phyloP scores from a whole-genome alignment of 2,888 invertebrate species.

The Brachyopa scutellaris region DNA sequence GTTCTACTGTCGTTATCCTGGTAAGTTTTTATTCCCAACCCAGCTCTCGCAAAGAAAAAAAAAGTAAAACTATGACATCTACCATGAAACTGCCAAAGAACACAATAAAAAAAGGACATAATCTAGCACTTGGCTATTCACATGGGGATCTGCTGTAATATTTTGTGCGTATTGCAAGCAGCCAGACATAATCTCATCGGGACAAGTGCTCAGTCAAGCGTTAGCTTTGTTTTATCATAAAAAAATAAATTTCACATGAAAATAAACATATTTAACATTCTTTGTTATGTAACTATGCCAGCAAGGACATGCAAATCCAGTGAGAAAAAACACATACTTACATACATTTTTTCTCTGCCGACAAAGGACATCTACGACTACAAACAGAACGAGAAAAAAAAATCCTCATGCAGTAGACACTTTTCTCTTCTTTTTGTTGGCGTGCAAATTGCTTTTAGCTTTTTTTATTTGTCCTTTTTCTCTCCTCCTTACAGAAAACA shows the following conservation, averaged over 20 bases:
- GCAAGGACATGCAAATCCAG: conserved; percentile 47
- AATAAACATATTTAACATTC: conserved; percentile 30
- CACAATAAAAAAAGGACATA: conserved; percentile 1
- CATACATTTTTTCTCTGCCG: background rate
- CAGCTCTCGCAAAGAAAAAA: background rate
- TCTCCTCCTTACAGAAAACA: background rate
- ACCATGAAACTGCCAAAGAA: conserved; percentile 5
- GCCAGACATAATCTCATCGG: conserved; percentile 31
- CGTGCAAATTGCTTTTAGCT: conserved; percentile 52
- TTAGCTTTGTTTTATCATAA: conserved; percentile 13
- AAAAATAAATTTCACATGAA: conserved; percentile 25
- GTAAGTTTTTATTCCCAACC: conserved; percentile 1
- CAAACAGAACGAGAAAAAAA: background rate
- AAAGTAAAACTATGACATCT: background rate
- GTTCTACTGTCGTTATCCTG: conserved; percentile 15
- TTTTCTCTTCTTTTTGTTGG: background rate
- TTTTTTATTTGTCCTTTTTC: conserved; percentile 4
- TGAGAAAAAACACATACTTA: background rate
- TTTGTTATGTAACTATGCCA: conserved; percentile 36
- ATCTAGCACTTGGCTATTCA: conserved; percentile 12
- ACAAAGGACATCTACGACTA: conserved; percentile 4
- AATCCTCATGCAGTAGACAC: conserved; percentile 16
- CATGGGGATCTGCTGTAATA: background rate
- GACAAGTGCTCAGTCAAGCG: conserved; percentile 22
- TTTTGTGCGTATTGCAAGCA: background rate